Conservation (phyloP, 2,888 invertebrate species). For the Yponomeuta sedellus region DNA sequence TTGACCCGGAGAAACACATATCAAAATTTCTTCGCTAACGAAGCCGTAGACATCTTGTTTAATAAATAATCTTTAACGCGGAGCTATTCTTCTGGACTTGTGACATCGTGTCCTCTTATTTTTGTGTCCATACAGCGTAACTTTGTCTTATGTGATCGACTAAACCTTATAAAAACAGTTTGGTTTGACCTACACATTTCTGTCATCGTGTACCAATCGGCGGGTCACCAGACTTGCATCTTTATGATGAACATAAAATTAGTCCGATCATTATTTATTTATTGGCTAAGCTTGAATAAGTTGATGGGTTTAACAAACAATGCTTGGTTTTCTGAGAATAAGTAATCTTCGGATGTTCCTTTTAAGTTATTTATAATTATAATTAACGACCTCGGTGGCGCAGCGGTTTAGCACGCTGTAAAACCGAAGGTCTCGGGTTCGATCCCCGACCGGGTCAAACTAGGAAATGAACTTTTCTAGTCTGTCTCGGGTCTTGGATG, state of each 20-base stretch:
- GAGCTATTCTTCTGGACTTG: not conserved
- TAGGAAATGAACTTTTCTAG: too few species aligned
- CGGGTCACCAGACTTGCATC: not conserved
- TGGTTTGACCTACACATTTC: not conserved
- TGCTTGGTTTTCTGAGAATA: not conserved
- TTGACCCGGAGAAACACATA: too few species aligned
- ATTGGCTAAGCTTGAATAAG: conserved; percentile 1
- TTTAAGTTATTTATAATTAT: not conserved
- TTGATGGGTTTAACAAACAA: not conserved
- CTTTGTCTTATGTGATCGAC: not conserved
- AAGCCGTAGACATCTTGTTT: too few species aligned
- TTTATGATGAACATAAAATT: not conserved
- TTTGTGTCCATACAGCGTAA: conserved; percentile 3
- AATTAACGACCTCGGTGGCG: too few species aligned
- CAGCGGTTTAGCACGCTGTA: too few species aligned
- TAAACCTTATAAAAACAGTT: not conserved
- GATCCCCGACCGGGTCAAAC: too few species aligned
- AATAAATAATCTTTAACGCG: not conserved
- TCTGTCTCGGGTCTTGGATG: too few species aligned
- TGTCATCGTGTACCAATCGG: not conserved
- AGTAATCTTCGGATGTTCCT: not conserved
- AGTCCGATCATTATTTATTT: not conserved
- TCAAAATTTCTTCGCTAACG: too few species aligned
- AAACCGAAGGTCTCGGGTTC: too few species aligned
- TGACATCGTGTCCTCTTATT: too few species aligned